phyloP scores from a whole-genome alignment of 2,797 vertebrate species.

The Chromis chromis region DNA sequence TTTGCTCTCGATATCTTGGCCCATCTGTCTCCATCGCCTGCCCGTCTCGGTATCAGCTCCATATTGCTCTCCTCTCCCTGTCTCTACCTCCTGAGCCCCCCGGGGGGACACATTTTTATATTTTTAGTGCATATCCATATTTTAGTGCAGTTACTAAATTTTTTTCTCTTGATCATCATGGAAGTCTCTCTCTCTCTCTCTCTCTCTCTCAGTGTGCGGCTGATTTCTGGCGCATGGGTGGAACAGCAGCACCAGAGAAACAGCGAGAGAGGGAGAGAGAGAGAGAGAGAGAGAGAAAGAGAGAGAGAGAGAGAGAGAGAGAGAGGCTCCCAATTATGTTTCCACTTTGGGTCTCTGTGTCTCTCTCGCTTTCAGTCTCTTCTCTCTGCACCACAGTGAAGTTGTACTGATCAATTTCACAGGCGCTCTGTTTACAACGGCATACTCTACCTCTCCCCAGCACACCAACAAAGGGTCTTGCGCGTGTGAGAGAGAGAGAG shows the following conservation, averaged over 20 bases:
- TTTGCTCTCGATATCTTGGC: slow-evolving; percentile 50
- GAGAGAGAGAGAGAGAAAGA: slow-evolving; percentile 28
- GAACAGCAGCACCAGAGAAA: slow-evolving; percentile 51
- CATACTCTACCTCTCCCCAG: slow-evolving; percentile 62
- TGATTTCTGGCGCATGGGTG: slow-evolving; percentile 71
- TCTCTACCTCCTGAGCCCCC: slow-evolving; percentile 46
- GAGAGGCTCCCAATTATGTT: slow-evolving; percentile 70
- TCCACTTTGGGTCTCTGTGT: slow-evolving; percentile 64
- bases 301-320: slow-evolving; percentile 28
- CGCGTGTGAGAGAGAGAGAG: slow-evolving; percentile 2
- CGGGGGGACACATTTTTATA: slow-evolving; percentile 69
- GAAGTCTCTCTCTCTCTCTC: slow-evolving; percentile 48
- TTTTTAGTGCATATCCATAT: slow-evolving; percentile 77
- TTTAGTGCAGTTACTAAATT: slow-evolving; percentile 74
- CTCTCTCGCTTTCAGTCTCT: slow-evolving; percentile 50
- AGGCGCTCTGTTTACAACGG: slow-evolving; percentile 73
- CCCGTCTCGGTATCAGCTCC: slow-evolving; percentile 35
- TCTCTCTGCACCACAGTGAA: slow-evolving; percentile 62
- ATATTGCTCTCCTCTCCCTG: slow-evolving; percentile 37
- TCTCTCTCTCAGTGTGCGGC: slow-evolving; percentile 3
- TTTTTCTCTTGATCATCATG: slow-evolving; percentile 74
- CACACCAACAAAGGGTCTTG: slow-evolving; percentile 46
- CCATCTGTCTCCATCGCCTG: slow-evolving; percentile 65
- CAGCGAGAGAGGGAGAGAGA: slow-evolving; percentile 23
- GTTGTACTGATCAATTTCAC: slow-evolving; percentile 80